Evolutionary conservation across 2,797 vertebrate species (phyloP), one percentile per base, ranked within the genome.

Genomic region (Octomys mimax): DNA sequence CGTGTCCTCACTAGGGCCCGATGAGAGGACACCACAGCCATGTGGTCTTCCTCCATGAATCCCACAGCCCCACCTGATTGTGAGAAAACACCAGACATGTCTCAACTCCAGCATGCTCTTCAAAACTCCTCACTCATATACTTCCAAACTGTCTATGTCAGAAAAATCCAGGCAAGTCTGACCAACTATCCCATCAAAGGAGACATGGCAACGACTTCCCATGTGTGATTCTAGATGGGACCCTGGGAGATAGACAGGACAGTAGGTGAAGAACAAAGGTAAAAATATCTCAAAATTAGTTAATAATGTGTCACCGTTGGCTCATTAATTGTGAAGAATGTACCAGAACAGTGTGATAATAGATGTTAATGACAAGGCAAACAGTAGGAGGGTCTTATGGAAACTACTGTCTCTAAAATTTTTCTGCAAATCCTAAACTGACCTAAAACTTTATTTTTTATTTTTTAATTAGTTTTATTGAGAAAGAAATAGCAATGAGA

Each of bases 401-500:
- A 70, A 84, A 61, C 57, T 57, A 79, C 62, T 28, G 42, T 73
- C 49, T 87, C 80, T 21, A 4, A 52, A 84, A 46, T 24, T 39
- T 90, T 90, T 94, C 68, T 77, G 33, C 46, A 88, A 81, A 75
- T 24, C 49, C 78, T 80, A 68, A 87, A 75, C 49, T 87, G 24
- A 62, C 66, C 70, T 92, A 57, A 86, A 94, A 89, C 84, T 81
- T 54, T 39, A 91, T 87, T 31, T 85, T 54, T 49, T 49, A 49
- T 22, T 61, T 87, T 85, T 62, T 61, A 22, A 6, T 59, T 61
- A 10, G 26, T 57, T 24, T 46, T 84, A 4, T 64, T 81, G 49
- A 49, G 49, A 49, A 49, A 49, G 49, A 49, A 49, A 49, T 49
- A 49, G 49, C 49, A 49, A 49, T 49, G 49, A 49, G 49, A 49